Percentiles rank a stretch among this genome's conserved stretches.
Conservation (phyloP, 1,140 invertebrate genomes). For the Heliconius hermathena region DNA sequence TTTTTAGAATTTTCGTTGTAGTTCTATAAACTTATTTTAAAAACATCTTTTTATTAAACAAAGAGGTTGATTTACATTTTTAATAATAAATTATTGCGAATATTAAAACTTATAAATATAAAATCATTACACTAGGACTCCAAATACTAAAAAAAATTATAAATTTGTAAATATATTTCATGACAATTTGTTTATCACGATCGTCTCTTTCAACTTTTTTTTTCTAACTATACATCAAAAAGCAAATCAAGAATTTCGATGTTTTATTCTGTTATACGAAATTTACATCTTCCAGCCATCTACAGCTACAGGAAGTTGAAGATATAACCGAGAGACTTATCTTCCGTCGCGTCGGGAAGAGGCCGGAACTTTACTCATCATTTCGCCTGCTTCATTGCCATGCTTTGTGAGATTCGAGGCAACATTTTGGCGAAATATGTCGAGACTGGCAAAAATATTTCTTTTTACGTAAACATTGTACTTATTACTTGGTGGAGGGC, state of each 20-base stretch:
- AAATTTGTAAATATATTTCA: too few relatives aligned
- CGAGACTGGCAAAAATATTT: conserved; percentile 10
- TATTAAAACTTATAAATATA: too few relatives aligned
- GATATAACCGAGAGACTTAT: conserved; percentile 28
- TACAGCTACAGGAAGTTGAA: conserved; percentile 17
- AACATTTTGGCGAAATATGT: conserved; percentile 23
- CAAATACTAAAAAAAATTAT: too few relatives aligned
- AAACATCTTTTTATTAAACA: too few relatives aligned
- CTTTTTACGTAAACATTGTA: conserved; percentile 3
- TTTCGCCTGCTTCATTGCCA: conserved; percentile 30
- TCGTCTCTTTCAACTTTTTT: too few relatives aligned
- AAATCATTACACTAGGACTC: too few relatives aligned
- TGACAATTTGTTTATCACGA: too few relatives aligned
- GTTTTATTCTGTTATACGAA: conserved; percentile 15
- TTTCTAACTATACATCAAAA: background rate
- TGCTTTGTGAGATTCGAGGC: conserved; percentile 24
- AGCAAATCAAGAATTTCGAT: background rate
- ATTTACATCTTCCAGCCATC: conserved; percentile 25
- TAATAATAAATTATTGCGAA: too few relatives aligned
- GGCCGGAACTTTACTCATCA: conserved; percentile 31
- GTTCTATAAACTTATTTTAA: too few relatives aligned
- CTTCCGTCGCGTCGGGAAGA: conserved; percentile 14
- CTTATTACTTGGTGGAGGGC: background rate
- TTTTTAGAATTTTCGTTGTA: too few relatives aligned
- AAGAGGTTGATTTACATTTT: too few relatives aligned